Conservation (phyloP, 2,888 invertebrate species). For the Epsilonema sp. region DNA sequence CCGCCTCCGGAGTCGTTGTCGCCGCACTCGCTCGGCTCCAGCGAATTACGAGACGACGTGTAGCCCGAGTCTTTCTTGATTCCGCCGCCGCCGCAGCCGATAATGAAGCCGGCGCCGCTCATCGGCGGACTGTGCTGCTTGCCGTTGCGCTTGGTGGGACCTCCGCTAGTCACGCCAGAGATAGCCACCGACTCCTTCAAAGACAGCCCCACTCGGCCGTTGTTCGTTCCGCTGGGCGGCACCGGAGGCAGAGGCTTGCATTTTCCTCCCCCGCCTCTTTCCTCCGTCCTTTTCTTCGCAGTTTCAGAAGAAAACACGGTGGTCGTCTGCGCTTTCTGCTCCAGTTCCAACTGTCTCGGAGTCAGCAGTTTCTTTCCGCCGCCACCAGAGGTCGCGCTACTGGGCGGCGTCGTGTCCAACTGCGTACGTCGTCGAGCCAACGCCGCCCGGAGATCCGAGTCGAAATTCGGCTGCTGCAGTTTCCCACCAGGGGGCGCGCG, state of each 20-base stretch:
- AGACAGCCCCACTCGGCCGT: constrained; percentile 11
- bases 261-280: background rate
- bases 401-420: constrained; percentile 10
- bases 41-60: constrained; percentile 26
- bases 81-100: too few relatives aligned
- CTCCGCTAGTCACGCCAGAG: constrained; percentile 17
- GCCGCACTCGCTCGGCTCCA: constrained; percentile 26
- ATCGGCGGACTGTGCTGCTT: constrained; percentile 19
- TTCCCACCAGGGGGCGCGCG: too few relatives aligned
- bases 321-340: background rate
- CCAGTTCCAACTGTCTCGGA: background rate
- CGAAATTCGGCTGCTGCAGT: too few relatives aligned
- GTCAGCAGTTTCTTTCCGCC: background rate
- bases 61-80: constrained; percentile 15
- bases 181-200: constrained; percentile 26
- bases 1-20: constrained; percentile 12
- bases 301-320: background rate
- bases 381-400: background rate
- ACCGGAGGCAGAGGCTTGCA: background rate
- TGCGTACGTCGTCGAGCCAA: constrained; percentile 24
- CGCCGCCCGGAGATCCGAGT: constrained; percentile 24
- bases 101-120: constrained; percentile 4
- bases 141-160: too few relatives aligned
- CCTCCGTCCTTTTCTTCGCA: background rate
- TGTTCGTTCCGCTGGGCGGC: background rate